Evolutionary conservation across 2,113 vertebrate genomes (phyloP).

Genomic region (Pholis gunnellus): DNA sequence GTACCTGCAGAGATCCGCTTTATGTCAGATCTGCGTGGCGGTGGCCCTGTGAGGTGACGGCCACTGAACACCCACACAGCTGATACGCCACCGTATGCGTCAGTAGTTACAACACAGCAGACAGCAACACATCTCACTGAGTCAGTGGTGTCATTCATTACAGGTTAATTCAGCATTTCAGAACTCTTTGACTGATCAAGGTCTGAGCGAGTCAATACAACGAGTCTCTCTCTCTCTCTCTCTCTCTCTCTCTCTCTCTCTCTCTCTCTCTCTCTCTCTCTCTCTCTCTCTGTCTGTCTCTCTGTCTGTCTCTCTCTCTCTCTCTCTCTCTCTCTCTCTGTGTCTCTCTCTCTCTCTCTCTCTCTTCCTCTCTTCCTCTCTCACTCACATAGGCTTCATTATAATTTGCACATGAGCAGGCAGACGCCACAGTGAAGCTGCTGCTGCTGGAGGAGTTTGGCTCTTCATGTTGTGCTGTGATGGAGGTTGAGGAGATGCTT

Average conservation of each 20-base stretch:
- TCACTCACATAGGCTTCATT: background rate
- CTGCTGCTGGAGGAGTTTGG: conserved; percentile 15
- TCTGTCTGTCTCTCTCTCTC: too few relatives aligned
- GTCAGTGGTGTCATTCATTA: conserved; percentile 8
- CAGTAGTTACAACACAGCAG: background rate
- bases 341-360: too few relatives aligned
- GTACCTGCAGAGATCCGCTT: background rate
- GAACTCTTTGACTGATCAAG: conserved; percentile 5
- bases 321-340: too few relatives aligned
- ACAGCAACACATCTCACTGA: conserved; percentile 31
- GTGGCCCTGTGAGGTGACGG: background rate
- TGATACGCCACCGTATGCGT: background rate
- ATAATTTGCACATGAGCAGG: conserved; percentile 33
- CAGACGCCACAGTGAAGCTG: conserved; percentile 33
- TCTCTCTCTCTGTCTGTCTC: too few relatives aligned
- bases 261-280: too few relatives aligned
- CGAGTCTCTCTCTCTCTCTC: too few relatives aligned
- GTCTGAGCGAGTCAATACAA: conserved; percentile 6
- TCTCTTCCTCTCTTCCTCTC: background rate
- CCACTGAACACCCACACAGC: background rate
- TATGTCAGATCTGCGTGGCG: background rate
- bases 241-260: too few relatives aligned
- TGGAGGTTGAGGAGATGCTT: conserved; percentile 5
- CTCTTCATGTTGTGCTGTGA: conserved; percentile 2
- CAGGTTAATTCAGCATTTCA: conserved; percentile 17